phyloP scores from a whole-genome alignment of 2,888 invertebrate species.

The Trichogramma dendrolimi region DNA sequence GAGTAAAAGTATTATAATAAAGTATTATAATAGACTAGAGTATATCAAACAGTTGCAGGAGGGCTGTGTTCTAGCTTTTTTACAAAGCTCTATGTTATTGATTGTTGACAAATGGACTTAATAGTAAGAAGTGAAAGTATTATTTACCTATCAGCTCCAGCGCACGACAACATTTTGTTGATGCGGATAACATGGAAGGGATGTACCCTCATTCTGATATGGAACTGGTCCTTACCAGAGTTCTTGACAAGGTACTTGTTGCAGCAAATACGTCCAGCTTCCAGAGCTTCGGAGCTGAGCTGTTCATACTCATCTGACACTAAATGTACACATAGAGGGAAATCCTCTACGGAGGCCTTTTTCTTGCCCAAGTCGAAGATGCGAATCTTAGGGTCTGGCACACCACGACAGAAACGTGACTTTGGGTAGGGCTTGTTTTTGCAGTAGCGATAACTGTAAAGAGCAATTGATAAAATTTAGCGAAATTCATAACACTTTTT shows the following conservation, averaged over 20 bases:
- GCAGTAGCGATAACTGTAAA: conserved; percentile 94
- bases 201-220: conserved; percentile 96
- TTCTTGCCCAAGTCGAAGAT: conserved; percentile 99
- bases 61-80: too few species aligned
- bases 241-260: conserved; percentile 98
- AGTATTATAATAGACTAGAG: not conserved
- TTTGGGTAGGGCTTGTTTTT: conserved; percentile 99
- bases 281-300: conserved; percentile 96
- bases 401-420: conserved; percentile 99
- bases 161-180: conserved; percentile 99
- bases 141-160: conserved; percentile 96
- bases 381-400: conserved; percentile 98
- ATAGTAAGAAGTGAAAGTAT: conserved; percentile 1
- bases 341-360: conserved; percentile 94
- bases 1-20: not conserved
- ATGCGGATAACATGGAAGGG: conserved; percentile 99
- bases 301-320: conserved; percentile 99
- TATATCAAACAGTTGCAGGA: too few species aligned
- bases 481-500: too few species aligned
- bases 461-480: not conserved
- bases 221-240: conserved; percentile 99
- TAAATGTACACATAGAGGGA: conserved; percentile 96
- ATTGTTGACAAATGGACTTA: too few species aligned
- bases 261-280: conserved; percentile 98
- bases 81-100: too few species aligned